phyloP scores from a whole-genome alignment of 1,140 invertebrate species.

The Hylaeus anthracinus region DNA sequence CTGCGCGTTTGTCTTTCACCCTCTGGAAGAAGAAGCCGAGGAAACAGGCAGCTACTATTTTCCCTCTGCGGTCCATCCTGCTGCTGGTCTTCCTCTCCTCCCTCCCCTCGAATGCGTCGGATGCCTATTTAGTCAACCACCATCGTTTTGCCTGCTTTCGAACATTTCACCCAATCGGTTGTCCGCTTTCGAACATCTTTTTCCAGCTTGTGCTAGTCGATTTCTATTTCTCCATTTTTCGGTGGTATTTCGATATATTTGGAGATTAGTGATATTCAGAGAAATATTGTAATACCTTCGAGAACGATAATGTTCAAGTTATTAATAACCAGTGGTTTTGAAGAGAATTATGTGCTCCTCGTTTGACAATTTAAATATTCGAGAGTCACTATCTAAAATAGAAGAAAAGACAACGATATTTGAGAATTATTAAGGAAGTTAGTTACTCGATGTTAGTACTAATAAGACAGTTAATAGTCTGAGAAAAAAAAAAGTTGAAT shows the following conservation, averaged over 20 bases:
- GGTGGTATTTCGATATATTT: neutral
- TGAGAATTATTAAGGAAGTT: too few species aligned
- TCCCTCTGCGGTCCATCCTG: constrained; percentile 20
- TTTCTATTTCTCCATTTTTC: neutral
- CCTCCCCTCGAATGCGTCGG: constrained; percentile 4
- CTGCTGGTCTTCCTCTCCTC: neutral
- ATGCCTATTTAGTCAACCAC: constrained; percentile 37
- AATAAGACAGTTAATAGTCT: too few species aligned
- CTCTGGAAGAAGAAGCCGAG: constrained; percentile 45
- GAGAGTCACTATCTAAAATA: too few species aligned
- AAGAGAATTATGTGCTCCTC: too few species aligned
- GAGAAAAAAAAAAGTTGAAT: too few species aligned
- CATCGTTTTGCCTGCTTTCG: constrained; percentile 38
- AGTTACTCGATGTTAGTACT: too few species aligned
- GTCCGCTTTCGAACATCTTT: constrained; percentile 9
- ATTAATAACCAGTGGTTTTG: too few species aligned
- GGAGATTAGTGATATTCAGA: too few species aligned
- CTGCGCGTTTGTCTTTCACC: constrained; percentile 33
- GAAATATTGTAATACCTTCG: too few species aligned
- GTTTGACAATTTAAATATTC: too few species aligned
- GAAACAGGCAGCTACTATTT: constrained; percentile 58
- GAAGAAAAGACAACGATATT: too few species aligned
- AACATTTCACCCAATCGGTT: constrained; percentile 15
- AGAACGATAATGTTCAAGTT: too few species aligned
- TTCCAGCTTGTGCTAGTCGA: neutral